Evolutionary conservation across 2,888 invertebrate species (phyloP).

Genomic region (Sinelater perroti): DNA sequence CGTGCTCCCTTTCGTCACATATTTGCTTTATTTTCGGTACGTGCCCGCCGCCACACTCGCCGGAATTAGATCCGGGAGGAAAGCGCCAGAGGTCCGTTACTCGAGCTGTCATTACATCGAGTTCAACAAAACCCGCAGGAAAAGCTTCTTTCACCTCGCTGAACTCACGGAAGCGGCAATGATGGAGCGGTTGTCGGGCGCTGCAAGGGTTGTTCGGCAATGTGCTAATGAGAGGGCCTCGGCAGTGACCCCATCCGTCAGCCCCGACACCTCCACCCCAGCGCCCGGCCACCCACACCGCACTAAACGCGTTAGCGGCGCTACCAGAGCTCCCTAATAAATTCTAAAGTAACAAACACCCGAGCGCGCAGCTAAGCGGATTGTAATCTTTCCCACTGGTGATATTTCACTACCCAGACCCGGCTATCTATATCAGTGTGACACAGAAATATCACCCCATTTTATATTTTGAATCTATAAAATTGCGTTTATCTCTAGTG

Average conservation of each 20-base stretch:
- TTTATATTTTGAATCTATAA: conserved; percentile 48
- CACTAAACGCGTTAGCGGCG: conserved; percentile 59
- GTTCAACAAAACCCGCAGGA: conserved; percentile 32
- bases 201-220: conserved; percentile 53
- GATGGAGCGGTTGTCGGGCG: conserved; percentile 46
- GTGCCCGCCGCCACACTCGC: conserved; percentile 6
- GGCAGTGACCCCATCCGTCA: conserved; percentile 56
- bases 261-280: conserved; percentile 48
- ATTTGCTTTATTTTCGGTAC: conserved; percentile 2
- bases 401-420: conserved; percentile 58
- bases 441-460: conserved; percentile 54
- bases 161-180: conserved; percentile 45
- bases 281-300: conserved; percentile 54
- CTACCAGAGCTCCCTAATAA: conserved; percentile 55
- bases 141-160: conserved; percentile 36
- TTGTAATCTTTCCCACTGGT: conserved; percentile 60
- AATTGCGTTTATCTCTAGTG: conserved; percentile 43
- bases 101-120: conserved; percentile 30
- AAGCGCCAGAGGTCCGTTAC: conserved; percentile 18
- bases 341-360: conserved; percentile 59
- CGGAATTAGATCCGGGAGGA: conserved; percentile 7
- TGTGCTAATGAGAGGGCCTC: conserved; percentile 57
- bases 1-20: conserved; percentile 11
- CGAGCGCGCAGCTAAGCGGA: conserved; percentile 56
- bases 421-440: conserved; percentile 53